Evolutionary conservation across 2,113 vertebrate species (phyloP), one percentile per base, ranked within the genome.

Genomic region (Rafetus swinhoei): DNA sequence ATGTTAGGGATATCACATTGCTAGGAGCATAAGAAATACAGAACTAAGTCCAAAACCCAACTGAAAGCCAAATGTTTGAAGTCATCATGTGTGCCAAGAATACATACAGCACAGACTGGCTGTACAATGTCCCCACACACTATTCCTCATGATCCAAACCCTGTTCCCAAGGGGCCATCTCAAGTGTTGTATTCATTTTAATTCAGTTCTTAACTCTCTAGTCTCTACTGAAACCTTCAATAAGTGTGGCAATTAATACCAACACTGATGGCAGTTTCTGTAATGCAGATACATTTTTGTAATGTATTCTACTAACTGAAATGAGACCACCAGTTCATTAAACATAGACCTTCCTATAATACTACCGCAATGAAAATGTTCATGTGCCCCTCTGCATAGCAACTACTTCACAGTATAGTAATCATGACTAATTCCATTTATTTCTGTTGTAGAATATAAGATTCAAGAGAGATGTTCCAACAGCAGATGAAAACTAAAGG

Each of bases 11-110:
- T 32, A 1, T n/a, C 50, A 69, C 76, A 65, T 5, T 79, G 5
- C 72, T 18, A 90, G 27, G 81, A 21, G 72, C 53, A 62, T 2
- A 72, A 83, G 9, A 92, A 93, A 88, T 27, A 55, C 0, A 74
- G 15, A 83, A 69, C 56, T 14, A 0, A 29, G 1, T 83, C 85
- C 16, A 86, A 92, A 54, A 1, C 9, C 0, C 86, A 4, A 14
- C 81, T 45, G 45, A 45, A 45, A 45, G 45, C 4, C 45, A 45
- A 9, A 39, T 72, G 2, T 76, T 88, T 87, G n/a, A 93, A 91
- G 4, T 7, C 0, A 89, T 35, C 32, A 72, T 72, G n/a, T 72
- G 18, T 72, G 4, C 9, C 65, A 88, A 18, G 12, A 62, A 29
- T 65, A 85, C 52, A 91, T 84, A 84, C 35, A 88, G 0, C n/a